phyloP scores from a whole-genome alignment of 2,113 vertebrate species.

The Deroptyus accipitrinus region DNA sequence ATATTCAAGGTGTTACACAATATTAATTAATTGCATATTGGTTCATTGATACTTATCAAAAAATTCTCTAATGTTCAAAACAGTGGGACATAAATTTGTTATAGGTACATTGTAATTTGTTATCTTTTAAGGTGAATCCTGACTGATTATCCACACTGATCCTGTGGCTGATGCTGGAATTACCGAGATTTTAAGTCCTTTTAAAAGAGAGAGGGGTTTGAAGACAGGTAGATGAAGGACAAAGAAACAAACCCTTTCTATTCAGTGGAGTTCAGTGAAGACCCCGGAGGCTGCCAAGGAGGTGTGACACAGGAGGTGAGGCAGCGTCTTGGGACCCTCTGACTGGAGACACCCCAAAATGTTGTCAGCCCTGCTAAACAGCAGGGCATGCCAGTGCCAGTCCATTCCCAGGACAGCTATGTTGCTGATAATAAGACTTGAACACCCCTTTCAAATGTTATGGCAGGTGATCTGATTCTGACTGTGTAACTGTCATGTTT shows the following conservation, averaged over 20 bases:
- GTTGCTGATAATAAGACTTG: too few relatives aligned
- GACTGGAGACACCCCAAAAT: background rate
- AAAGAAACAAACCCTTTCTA: background rate
- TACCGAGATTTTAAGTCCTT: background rate
- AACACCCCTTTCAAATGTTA: background rate
- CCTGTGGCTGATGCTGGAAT: rapidly evolving
- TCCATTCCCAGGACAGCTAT: background rate
- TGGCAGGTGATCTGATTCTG: background rate
- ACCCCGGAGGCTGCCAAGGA: too few relatives aligned
- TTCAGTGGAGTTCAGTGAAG: background rate
- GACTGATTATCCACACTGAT: background rate
- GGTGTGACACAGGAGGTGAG: too few relatives aligned
- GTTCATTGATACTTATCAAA: background rate
- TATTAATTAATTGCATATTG: background rate
- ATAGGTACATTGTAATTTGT: background rate
- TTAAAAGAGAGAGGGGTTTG: background rate
- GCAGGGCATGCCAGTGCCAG: rapidly evolving
- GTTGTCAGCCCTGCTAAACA: rapidly evolving
- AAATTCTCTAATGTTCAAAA: background rate
- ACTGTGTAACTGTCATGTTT: background rate
- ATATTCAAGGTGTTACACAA: background rate
- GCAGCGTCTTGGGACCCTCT: background rate
- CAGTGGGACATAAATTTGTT: background rate
- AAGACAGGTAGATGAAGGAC: background rate
- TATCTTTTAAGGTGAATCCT: background rate